Evolutionary conservation across 2,888 invertebrate species (phyloP), one percentile per base, ranked within the genome.

Genomic region (Apotomis betuletana): DNA sequence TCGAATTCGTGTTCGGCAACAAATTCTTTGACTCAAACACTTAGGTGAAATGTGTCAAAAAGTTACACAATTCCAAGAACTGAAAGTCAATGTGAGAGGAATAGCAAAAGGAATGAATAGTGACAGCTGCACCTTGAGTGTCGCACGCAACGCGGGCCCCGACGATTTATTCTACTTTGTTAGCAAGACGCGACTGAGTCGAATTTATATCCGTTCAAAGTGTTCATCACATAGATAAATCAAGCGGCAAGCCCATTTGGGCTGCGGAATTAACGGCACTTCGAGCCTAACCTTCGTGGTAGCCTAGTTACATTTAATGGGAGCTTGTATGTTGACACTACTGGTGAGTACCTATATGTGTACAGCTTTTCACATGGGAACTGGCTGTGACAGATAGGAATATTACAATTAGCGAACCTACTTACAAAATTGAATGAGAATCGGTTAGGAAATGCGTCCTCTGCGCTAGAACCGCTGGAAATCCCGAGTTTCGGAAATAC

Each of bases 111-210:
- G 75, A 76, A 78, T 78, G 76, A 77, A 76, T 79, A 81, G 80
- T 81, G 85, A 85, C 85, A 82, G 81, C 80, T 80, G 79, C 80
- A 79, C 79, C 78, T 76, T 71, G 74, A 70, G 76, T 77, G 75
- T 76, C 76, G 76, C 79, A 77, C 85, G 85, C 86, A 83, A 83
- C 77, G 77, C 77, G 69, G 76, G 81, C 81, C 80, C 77, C 77
- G 77, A 83, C 87, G 83, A 87, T 88, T 88, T 87, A 87, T 88
- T 85, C 86, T 84, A 87, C 85, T 88, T 85, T 81, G 84, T 85
- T 85, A 87, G 81, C 77, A 75, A 79, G 80, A 78, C 81, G 81
- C 78, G 80, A 81, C 79, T 80, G 75, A 75, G 74, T 65, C 74
- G 76, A 81, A 81, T 83, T 81, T 83, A 81, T 81, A 78, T 73